Evolutionary conservation across 2,888 invertebrate species (phyloP).

Genomic region (Rhagonycha fulva): DNA sequence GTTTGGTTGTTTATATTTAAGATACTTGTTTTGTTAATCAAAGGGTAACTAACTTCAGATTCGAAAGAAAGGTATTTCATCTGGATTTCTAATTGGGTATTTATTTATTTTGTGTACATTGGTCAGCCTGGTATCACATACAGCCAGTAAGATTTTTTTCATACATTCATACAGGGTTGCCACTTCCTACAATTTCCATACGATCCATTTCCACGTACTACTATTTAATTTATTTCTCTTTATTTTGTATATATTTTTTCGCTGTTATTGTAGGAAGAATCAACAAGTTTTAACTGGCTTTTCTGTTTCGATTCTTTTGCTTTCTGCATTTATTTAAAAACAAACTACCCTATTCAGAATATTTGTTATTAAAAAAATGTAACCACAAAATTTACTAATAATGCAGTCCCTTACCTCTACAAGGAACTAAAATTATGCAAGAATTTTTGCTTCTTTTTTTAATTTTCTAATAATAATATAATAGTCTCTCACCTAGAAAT

Average conservation of each 20-base stretch:
- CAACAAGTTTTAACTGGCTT: neutral
- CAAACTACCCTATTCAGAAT: neutral
- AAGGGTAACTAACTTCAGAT: constrained; percentile 34
- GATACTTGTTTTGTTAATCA: constrained; percentile 4
- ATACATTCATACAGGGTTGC: constrained; percentile 20
- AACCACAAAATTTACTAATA: neutral
- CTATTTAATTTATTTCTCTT: neutral
- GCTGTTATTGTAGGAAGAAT: neutral
- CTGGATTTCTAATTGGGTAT: constrained; percentile 31
- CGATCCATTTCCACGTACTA: neutral
- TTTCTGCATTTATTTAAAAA: neutral
- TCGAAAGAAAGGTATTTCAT: constrained; percentile 35
- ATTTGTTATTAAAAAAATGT: neutral
- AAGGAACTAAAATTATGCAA: neutral
- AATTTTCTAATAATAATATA: too few relatives aligned
- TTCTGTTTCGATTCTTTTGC: neutral
- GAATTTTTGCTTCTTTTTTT: neutral
- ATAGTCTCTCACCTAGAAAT: too few relatives aligned
- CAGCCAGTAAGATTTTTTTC: constrained; percentile 17
- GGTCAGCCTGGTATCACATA: constrained; percentile 34
- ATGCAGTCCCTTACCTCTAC: neutral
- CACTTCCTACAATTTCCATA: constrained; percentile 13
- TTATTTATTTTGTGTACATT: constrained; percentile 28
- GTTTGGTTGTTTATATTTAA: neutral
- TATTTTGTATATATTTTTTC: neutral